Percentiles rank a stretch among this genome's conserved stretches.
Evolutionary conservation across 2,797 vertebrate genomes (phyloP).

Genomic region (Spea hammondii): DNA sequence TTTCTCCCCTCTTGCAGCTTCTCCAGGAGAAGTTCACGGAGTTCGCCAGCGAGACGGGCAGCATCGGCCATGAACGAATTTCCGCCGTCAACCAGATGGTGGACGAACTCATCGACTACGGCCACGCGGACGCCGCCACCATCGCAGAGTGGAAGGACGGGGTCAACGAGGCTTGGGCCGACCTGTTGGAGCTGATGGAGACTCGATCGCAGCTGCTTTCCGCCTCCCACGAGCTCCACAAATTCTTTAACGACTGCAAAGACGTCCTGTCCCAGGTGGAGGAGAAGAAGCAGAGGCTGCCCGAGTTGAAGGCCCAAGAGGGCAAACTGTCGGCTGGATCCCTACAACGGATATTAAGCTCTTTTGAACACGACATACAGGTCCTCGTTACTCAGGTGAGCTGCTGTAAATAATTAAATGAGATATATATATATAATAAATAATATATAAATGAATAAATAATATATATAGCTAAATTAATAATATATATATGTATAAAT

Average conservation of each 20-base stretch:
- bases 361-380: constrained; percentile 92
- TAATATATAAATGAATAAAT: no score
- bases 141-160: constrained; percentile 96
- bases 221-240: constrained; percentile 89
- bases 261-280: constrained; percentile 86
- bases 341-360: constrained; percentile 81
- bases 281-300: constrained; percentile 84
- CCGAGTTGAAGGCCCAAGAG: constrained; percentile 76
- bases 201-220: constrained; percentile 88
- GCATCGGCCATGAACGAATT: constrained; percentile 83
- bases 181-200: constrained; percentile 93
- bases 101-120: constrained; percentile 92
- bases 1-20: constrained; percentile 52
- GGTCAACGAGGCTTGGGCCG: constrained; percentile 92
- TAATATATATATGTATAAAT: no score
- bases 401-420: background rate
- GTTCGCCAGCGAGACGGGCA: constrained; percentile 85
- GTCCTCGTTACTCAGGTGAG: constrained; percentile 84
- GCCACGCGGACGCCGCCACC: constrained; percentile 85
- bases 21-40: constrained; percentile 94
- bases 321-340: constrained; percentile 75
- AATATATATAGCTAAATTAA: no score
- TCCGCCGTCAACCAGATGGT: constrained; percentile 92
- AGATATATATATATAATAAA: no score
- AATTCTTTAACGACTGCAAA: constrained; percentile 89